Percentiles rank a stretch among this genome's conserved stretches.
Conservation (phyloP, 2,888 invertebrate species). For the Emmelina monodactyla region DNA sequence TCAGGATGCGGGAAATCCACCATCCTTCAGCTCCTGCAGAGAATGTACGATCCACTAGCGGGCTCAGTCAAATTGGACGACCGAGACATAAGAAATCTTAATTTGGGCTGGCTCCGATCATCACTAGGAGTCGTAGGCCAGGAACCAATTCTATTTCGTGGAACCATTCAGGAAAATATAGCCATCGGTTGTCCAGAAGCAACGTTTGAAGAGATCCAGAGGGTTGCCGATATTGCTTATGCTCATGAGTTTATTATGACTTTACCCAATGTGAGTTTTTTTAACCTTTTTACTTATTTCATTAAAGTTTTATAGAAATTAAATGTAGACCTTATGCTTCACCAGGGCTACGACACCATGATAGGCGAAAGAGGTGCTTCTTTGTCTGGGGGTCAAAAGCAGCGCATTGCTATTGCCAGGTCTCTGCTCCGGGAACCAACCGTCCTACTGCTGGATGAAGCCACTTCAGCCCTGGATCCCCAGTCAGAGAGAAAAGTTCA, state of each 20-base stretch:
- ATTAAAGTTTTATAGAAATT: no score
- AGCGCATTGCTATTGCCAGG: slow-evolving; percentile 84
- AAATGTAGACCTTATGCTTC: no score
- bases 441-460: slow-evolving; percentile 80
- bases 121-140: slow-evolving; percentile 86
- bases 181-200: slow-evolving; percentile 76
- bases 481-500: slow-evolving; percentile 83
- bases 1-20: slow-evolving; percentile 87
- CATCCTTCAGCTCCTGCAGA: slow-evolving; percentile 75
- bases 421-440: slow-evolving; percentile 79
- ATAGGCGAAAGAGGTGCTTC: slow-evolving; percentile 84
- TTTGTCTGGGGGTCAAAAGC: slow-evolving; percentile 84
- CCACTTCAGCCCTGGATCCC: slow-evolving; percentile 84
- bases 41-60: slow-evolving; percentile 73
- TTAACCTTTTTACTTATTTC: no score
- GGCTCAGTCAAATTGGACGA: slow-evolving; percentile 71
- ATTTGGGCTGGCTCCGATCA: slow-evolving; percentile 77
- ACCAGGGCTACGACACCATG: slow-evolving; percentile 76
- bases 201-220: slow-evolving; percentile 71
- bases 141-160: slow-evolving; percentile 85
- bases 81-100: slow-evolving; percentile 71
- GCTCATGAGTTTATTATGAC: slow-evolving; percentile 79
- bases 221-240: slow-evolving; percentile 76
- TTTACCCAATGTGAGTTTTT: slow-evolving; percentile 72
- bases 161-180: slow-evolving; percentile 75